Evolutionary conservation across 2,113 vertebrate species (phyloP).

Genomic region (Tinamus guttatus): DNA sequence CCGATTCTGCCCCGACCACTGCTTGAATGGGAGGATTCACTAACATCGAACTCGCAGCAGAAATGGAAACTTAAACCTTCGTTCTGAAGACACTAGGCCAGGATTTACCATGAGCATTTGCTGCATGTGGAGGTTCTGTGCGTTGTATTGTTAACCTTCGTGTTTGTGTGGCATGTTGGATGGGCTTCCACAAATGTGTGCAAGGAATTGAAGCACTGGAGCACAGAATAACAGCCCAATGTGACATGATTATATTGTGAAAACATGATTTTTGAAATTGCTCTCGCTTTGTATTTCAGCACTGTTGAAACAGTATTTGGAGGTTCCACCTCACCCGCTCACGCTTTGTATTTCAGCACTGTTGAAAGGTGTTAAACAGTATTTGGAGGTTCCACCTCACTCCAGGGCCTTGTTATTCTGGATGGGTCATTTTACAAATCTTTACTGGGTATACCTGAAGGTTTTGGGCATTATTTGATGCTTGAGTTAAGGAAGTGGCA

Average conservation of each 20-base stretch:
- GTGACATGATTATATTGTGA: background rate
- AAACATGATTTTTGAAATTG: background rate
- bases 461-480: background rate
- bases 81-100: background rate
- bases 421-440: background rate
- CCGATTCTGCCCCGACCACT: background rate
- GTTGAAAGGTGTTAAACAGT: background rate
- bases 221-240: background rate
- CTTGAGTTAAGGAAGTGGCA: rapidly evolving
- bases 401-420: background rate
- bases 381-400: background rate
- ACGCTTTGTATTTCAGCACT: background rate
- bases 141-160: background rate
- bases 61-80: background rate
- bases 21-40: background rate
- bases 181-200: background rate
- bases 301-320: background rate
- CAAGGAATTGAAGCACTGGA: background rate
- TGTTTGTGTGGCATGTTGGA: background rate
- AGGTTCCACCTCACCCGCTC: background rate
- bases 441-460: background rate
- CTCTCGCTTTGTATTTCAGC: background rate
- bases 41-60: background rate
- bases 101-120: background rate
- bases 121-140: background rate